These are phyloP conservation scores for Balearica regulorum DNA, from an alignment of 2,797 vertebrate genomes.

Conservation along the genomic window DNA sequence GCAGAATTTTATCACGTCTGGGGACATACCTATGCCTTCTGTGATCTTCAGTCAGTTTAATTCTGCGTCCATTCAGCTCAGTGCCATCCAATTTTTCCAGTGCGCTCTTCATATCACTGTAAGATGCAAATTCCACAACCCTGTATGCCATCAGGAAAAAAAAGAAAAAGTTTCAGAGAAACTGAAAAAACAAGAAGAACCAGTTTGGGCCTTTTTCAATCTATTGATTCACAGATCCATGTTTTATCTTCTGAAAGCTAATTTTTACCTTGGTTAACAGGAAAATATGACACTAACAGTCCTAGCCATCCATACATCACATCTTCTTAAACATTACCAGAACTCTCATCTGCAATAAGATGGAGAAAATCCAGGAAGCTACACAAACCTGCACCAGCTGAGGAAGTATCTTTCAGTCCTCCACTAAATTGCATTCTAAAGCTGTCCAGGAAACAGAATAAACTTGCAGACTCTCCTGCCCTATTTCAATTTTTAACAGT, in stretches of 20 bases:
- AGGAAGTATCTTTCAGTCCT: background rate
- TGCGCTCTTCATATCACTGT: slow-evolving; percentile 92
- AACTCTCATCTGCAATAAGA: background rate
- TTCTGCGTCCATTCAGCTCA: slow-evolving; percentile 89
- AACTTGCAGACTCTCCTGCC: background rate
- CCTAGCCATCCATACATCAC: background rate
- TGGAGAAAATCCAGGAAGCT: background rate
- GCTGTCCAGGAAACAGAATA: background rate
- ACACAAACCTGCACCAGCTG: background rate
- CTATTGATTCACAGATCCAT: background rate
- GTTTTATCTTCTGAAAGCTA: background rate
- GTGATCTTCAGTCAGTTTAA: slow-evolving; percentile 90
- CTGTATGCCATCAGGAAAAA: slow-evolving; percentile 57
- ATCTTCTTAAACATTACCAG: background rate
- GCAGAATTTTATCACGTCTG: slow-evolving; percentile 2
- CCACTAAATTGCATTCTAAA: background rate
- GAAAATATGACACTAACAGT: background rate
- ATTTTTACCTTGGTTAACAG: background rate
- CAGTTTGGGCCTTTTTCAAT: background rate
- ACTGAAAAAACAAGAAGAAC: background rate
- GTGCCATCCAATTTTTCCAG: slow-evolving; percentile 89
- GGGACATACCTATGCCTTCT: slow-evolving; percentile 80
- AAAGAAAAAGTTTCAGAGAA: background rate
- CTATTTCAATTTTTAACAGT: background rate
- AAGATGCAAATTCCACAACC: slow-evolving; percentile 91